Conservation (phyloP, 1,140 invertebrate species). For the Nasonia vitripennis region DNA sequence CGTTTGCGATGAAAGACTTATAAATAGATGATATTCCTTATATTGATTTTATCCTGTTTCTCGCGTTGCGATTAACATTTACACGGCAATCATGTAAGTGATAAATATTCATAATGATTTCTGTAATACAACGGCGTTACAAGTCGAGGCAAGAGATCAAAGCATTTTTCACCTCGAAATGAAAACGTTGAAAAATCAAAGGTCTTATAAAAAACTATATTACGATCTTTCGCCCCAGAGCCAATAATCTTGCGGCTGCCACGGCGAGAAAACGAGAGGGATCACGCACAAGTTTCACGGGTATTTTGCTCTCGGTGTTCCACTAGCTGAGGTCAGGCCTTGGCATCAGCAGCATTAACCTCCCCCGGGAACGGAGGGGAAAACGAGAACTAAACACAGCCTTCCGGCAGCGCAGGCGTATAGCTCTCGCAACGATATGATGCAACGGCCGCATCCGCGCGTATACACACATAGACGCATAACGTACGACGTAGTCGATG, state of each 20-base stretch:
- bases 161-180: neutral
- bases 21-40: neutral
- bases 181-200: no score
- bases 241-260: no score
- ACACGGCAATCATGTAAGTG: constrained; percentile 8
- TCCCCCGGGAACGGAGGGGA: neutral
- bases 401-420: neutral
- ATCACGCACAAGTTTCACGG: neutral
- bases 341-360: no score
- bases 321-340: neutral
- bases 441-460: constrained; percentile 1
- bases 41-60: constrained; percentile 14
- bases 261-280: neutral
- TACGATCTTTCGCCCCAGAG: no score
- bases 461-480: neutral
- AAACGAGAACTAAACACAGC: neutral
- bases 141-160: neutral
- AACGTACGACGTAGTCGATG: neutral
- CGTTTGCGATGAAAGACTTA: constrained; percentile 10
- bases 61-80: neutral
- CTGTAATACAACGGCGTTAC: neutral
- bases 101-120: constrained; percentile 20
- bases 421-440: constrained; percentile 9
- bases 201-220: no score
- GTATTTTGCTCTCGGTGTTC: neutral